Conservation (phyloP, 2,888 invertebrate genomes). For the Diadromus collaris region DNA sequence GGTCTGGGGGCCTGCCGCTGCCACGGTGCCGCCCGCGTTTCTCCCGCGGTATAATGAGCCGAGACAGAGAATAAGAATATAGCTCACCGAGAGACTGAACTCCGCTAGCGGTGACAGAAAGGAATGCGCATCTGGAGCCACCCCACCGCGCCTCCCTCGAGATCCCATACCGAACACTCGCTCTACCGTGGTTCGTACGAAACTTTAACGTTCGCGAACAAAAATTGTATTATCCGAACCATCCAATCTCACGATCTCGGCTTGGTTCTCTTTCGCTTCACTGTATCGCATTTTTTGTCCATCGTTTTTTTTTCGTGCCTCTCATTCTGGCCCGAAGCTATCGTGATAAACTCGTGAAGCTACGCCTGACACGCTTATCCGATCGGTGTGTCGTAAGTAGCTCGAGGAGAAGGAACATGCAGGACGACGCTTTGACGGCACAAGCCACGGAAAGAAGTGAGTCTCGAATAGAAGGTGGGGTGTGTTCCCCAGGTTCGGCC, state of each 20-base stretch:
- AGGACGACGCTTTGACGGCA: neutral
- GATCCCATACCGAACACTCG: conserved; percentile 9
- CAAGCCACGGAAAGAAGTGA: conserved; percentile 7
- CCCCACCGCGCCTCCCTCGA: no score
- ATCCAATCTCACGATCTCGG: conserved; percentile 12
- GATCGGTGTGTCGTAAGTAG: conserved; percentile 26
- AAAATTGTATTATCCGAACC: conserved; percentile 1
- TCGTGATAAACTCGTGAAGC: conserved; percentile 39
- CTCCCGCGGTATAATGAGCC: conserved; percentile 48
- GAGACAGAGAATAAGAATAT: conserved; percentile 24
- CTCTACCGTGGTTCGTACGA: neutral
- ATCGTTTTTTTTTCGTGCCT: neutral
- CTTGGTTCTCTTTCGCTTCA: neutral
- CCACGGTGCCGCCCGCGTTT: conserved; percentile 31
- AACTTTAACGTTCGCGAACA: neutral
- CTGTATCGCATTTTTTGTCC: neutral
- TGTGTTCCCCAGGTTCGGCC: neutral
- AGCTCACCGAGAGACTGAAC: conserved; percentile 19
- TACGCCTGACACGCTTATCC: conserved; percentile 47
- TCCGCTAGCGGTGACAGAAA: conserved; percentile 24
- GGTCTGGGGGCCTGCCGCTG: conserved; percentile 45
- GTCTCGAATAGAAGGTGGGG: neutral
- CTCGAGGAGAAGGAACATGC: conserved; percentile 4
- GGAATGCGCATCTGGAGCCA: neutral
- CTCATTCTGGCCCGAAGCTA: conserved; percentile 22